Base-by-base conservation (phyloP, 1,140 invertebrate genomes). In the Caenorhabditis tropicalis region DNA sequence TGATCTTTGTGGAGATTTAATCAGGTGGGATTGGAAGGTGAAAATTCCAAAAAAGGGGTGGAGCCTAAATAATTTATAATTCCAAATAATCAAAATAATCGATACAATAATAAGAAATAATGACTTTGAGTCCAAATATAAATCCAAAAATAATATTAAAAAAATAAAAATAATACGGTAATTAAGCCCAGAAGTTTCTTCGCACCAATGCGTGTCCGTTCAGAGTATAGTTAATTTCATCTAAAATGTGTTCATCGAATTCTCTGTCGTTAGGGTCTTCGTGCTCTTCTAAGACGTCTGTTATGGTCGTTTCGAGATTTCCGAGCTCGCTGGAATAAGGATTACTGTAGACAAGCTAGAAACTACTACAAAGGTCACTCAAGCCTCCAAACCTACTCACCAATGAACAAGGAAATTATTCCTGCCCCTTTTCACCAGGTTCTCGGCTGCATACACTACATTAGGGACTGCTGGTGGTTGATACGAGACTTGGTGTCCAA, bases 101-200 rank as follows among this genome's bases (percentile, higher is more conserved):
- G n/a, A n/a, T n/a, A n/a, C n/a, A n/a, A n/a, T n/a, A n/a, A n/a
- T n/a, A n/a, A n/a, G n/a, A n/a, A n/a, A n/a, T n/a, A n/a, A n/a
- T n/a, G n/a, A n/a, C n/a, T n/a, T n/a, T n/a, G n/a, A n/a, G n/a
- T n/a, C n/a, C n/a, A n/a, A n/a, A n/a, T n/a, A n/a, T n/a, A n/a
- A n/a, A n/a, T n/a, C n/a, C n/a, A n/a, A n/a, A n/a, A n/a, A n/a
- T n/a, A n/a, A n/a, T n/a, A n/a, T n/a, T n/a, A n/a, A n/a, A n/a
- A n/a, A 36, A n/a, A 51, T 16, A 27, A 56, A 56, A 56, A 53
- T 2, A 5, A 36, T 36, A 16, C 27, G 10, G 15, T 29, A n/a
- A 36, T 70, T 19, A 70, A 16, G 60, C 60, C 60, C 60, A 70
- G 31, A 70, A 70, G 60, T 70, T 70, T 36, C 60, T 70, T 36